Base-by-base conservation (phyloP, 2,888 invertebrate genomes). In the Chamaedrilus cognettii region DNA sequence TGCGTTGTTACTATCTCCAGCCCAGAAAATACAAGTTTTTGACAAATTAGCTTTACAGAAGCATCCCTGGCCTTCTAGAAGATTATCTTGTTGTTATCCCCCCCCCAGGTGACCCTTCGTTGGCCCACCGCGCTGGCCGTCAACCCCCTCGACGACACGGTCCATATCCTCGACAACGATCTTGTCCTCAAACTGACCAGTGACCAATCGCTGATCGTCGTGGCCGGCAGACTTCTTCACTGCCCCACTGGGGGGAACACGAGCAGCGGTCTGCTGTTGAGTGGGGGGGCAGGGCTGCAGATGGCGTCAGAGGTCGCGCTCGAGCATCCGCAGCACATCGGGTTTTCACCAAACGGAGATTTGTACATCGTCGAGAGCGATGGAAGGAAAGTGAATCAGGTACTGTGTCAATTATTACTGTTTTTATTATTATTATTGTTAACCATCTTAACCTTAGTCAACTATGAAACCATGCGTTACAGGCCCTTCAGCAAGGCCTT, bases 81-180 rank as follows among this genome's bases (percentile, higher is more conserved):
- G n/a, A n/a, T n/a, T n/a, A n/a, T n/a, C n/a, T n/a, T n/a, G n/a
- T n/a, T n/a, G n/a, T n/a, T n/a, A n/a, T n/a, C n/a, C n/a, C n/a
- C n/a, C n/a, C 28, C 31, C 15, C 79, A 90, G 87, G 94, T 96
- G 2, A 94, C 95, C 81, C 86, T 97, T 15, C 94, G 95, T 80
- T 99, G 98, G 98, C 98, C 99, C 1, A 96, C 96, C n/a, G 94
- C 95, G 30, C 86, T 99, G 70, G 91, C 96, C 0, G 86, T 98
- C 60, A 96, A 96, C 80, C 96, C 96, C 0, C 85, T 97, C 26
- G 97, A 98, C 82, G 95, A 95, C 62, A 91, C 93, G 0, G 86
- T 99, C 11, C 94, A 97, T 82, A 95, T 99, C 77, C 93, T 98
- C 74, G 99, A 99, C 82, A 77, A 79, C 69, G 89, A 95, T 76